Evolutionary conservation across 1,140 invertebrate species (phyloP).

Genomic region (Pogonus chalceus): DNA sequence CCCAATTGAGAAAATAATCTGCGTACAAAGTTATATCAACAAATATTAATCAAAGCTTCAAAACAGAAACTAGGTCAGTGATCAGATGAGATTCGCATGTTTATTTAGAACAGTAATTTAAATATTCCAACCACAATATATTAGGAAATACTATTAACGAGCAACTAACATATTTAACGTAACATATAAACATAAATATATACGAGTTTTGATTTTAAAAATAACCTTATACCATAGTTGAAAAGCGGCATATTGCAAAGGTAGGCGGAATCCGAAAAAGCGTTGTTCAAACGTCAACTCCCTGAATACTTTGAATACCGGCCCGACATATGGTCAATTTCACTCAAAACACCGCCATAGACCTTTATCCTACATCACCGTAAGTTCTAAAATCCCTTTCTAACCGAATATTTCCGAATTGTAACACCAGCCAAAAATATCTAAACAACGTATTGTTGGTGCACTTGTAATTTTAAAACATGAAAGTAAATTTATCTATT

Average conservation of each 20-base stretch:
- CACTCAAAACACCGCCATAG: background rate
- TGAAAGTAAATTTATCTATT: constrained; percentile 3
- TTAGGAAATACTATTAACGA: no score
- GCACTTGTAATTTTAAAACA: background rate
- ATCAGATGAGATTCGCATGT: no score
- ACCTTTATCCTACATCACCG: background rate
- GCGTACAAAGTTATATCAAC: no score
- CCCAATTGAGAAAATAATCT: no score
- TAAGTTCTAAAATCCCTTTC: background rate
- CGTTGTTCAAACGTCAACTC: constrained; percentile 4
- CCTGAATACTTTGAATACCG: background rate
- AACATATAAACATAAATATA: no score
- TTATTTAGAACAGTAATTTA: no score
- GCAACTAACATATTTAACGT: no score
- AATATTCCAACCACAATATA: no score
- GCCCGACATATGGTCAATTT: background rate
- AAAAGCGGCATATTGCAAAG: background rate
- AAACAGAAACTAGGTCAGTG: no score
- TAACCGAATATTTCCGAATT: background rate
- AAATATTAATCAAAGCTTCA: no score
- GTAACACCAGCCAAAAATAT: background rate
- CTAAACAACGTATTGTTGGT: background rate
- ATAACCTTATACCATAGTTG: no score
- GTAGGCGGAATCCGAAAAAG: constrained; percentile 1
- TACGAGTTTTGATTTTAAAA: no score